Percentiles rank a stretch among this genome's conserved stretches.
These are phyloP conservation scores for Chymomyza costata DNA, from an alignment of 1,140 invertebrate species.

Conservation along the genomic window DNA sequence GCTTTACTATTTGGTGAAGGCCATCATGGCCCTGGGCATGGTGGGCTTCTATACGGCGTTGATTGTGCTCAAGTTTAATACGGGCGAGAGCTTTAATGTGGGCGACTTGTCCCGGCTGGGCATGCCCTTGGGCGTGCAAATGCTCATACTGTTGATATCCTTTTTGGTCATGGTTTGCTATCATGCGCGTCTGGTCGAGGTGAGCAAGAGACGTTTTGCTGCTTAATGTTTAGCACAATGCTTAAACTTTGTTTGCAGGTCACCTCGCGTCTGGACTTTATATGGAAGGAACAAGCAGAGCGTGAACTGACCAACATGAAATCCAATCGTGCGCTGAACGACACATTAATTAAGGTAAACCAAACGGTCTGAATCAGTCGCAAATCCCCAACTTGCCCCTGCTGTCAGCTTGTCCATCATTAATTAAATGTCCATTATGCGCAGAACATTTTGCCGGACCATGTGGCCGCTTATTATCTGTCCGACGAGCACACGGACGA, in stretches of 20 bases:
- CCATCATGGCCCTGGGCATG: conserved; percentile 86
- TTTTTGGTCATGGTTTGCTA: conserved; percentile 93
- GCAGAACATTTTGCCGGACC: conserved; percentile 94
- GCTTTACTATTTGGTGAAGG: conserved; percentile 93
- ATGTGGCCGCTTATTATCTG: conserved; percentile 96
- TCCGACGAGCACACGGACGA: conserved; percentile 85
- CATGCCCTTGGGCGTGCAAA: conserved; percentile 84
- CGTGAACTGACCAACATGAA: conserved; percentile 93
- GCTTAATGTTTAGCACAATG: background rate
- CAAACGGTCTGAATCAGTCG: too few species aligned
- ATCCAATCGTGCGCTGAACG: conserved; percentile 74
- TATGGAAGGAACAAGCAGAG: conserved; percentile 96
- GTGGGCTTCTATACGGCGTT: conserved; percentile 83
- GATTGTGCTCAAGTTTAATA: conserved; percentile 79
- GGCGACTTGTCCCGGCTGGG: conserved; percentile 58
- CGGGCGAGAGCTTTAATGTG: conserved; percentile 44
- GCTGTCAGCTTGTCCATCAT: conserved; percentile 17
- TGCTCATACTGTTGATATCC: conserved; percentile 86
- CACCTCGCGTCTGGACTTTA: conserved; percentile 92
- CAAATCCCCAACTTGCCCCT: background rate
- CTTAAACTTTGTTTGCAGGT: conserved; percentile 76
- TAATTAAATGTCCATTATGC: conserved; percentile 40
- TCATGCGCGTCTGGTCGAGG: conserved; percentile 91
- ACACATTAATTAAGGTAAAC: conserved; percentile 74
- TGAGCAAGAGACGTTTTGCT: conserved; percentile 17